Percentiles rank a stretch among this genome's conserved stretches.
These are phyloP conservation scores for Rhabdornis inornatus DNA, from an alignment of 2,113 vertebrate species.

Conservation along the genomic window DNA sequence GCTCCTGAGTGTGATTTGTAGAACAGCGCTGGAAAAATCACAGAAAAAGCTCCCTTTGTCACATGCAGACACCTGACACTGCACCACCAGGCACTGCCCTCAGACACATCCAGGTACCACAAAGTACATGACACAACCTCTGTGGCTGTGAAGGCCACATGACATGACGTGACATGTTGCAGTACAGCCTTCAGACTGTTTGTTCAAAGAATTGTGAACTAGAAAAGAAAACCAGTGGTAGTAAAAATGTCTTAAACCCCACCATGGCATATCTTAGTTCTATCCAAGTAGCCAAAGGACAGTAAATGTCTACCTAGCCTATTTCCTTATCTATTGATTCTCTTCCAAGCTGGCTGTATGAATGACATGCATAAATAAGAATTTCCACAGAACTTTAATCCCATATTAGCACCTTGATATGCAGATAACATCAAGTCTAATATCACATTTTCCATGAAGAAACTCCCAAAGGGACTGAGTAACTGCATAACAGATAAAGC, in stretches of 20 bases:
- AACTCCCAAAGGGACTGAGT: not conserved
- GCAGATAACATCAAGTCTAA: not conserved
- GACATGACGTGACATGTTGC: no score
- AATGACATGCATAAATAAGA: not conserved
- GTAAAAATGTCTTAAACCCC: not conserved
- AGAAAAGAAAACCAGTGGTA: not conserved
- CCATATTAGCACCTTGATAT: not conserved
- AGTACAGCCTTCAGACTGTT: not conserved
- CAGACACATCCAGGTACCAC: no score
- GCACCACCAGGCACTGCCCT: not conserved
- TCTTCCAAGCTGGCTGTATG: not conserved
- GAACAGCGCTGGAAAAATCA: not conserved
- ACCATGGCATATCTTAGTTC: not conserved
- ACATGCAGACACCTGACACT: not conserved
- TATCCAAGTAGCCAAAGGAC: not conserved
- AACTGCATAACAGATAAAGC: not conserved
- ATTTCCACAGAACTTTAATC: not conserved
- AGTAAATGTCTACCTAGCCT: not conserved
- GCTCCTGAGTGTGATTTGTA: not conserved
- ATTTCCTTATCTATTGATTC: not conserved
- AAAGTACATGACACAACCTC: not conserved
- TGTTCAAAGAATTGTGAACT: not conserved
- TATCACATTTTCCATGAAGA: not conserved
- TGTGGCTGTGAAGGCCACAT: not conserved
- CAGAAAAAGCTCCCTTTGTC: not conserved